A percentile compares a stretch with the other conserved stretches of the same genome.
Evolutionary conservation across 2,888 invertebrate genomes (phyloP).

Genomic region (Amphimallon solstitiale): DNA sequence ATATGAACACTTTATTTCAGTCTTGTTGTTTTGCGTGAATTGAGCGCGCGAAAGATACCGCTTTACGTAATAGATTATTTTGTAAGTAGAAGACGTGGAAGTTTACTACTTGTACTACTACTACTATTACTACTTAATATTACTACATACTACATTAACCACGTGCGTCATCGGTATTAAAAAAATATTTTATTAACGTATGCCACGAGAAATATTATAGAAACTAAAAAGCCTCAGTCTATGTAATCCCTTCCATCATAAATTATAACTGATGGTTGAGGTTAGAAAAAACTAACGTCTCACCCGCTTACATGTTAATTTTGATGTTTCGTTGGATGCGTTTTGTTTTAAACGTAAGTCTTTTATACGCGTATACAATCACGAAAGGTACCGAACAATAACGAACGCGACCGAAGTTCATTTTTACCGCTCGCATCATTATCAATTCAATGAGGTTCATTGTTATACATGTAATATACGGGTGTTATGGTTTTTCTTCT

Average conservation of each 20-base stretch:
- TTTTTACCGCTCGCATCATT: conserved; percentile 34
- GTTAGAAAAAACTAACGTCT: conserved; percentile 45
- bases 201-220: conserved; percentile 45
- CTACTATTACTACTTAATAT: conserved; percentile 5
- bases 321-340: conserved; percentile 20
- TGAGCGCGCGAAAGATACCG: conserved; percentile 8
- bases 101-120: conserved; percentile 17
- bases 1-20: conserved; percentile 23
- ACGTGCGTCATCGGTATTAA: conserved; percentile 15
- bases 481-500: no score
- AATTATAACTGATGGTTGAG: conserved; percentile 43
- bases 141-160: conserved; percentile 12
- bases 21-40: conserved; percentile 2
- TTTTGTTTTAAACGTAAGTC: conserved; percentile 38
- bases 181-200: conserved; percentile 30
- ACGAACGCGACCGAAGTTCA: conserved; percentile 39
- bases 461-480: no score
- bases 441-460: conserved; percentile 18
- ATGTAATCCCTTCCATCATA: conserved; percentile 51
- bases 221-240: conserved; percentile 48
- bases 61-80: conserved; percentile 24
- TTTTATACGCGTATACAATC: conserved; percentile 33
- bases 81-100: conserved; percentile 9
- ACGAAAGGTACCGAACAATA: conserved; percentile 44
- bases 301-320: conserved; percentile 33